Base-by-base conservation (phyloP, 1,140 invertebrate genomes). In the Chironomus tepperi region DNA sequence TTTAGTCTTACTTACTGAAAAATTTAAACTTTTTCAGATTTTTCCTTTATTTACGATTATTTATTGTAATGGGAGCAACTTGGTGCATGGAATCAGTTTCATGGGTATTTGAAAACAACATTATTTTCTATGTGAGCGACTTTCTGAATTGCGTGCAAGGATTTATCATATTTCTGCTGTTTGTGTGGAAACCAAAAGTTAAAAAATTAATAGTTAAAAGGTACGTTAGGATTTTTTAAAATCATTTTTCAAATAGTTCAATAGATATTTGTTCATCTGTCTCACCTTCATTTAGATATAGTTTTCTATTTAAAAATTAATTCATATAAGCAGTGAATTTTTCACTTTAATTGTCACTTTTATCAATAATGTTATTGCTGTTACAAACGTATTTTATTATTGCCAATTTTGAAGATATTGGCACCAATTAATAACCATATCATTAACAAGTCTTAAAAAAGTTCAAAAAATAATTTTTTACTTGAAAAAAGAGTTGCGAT, bases 1-100 rank as follows among this genome's bases (percentile, higher is more conserved):
- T n/a, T n/a, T n/a, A n/a, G n/a, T n/a, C n/a, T n/a, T n/a, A n/a
- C n/a, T n/a, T n/a, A n/a, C n/a, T n/a, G n/a, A n/a, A n/a, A n/a
- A n/a, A n/a, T n/a, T n/a, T n/a, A n/a, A n/a, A n/a, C n/a, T n/a
- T n/a, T 16, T 19, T 19, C 18, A 70, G 65, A 70, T 70, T 70
- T 70, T 70, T 70, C 65, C 65, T 70, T 18, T 70, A 70, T 21
- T 70, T 70, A 16, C n/a, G 65, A 19, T 70, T 70, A 10, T 70
- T 70, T 19, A 21, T 70, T 18, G 18, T 70, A 10, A 70, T 70
- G 65, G 65, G 65, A 6, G 65, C 12, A 6, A 70, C 65, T 0
- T 70, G 65, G 65, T 8, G 0, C 1, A 70, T 19, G 16, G 65
- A 70, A 70, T 70, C 65, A 70, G 7, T 70, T 19, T 70, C 65